Conservation (phyloP, 1,140 invertebrate genomes). For the Frieseomelitta varia region DNA sequence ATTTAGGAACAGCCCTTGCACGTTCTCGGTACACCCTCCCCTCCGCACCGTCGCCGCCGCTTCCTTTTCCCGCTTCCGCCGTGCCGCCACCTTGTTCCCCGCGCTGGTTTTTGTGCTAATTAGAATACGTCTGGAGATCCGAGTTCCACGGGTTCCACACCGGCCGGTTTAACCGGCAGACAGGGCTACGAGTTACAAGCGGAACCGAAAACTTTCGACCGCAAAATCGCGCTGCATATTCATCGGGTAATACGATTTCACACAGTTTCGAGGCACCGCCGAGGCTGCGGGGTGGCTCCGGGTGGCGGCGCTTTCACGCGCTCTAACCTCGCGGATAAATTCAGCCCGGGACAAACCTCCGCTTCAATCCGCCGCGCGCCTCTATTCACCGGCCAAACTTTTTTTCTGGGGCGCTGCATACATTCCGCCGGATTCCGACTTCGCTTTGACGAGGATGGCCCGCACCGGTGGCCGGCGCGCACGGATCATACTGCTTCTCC, state of each 20-base stretch:
- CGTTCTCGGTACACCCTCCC: background rate
- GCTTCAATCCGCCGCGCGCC: background rate
- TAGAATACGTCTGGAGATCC: constrained; percentile 63
- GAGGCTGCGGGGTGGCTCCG: constrained; percentile 37
- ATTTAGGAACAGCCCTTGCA: constrained; percentile 43
- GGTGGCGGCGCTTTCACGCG: background rate
- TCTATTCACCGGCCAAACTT: constrained; percentile 38
- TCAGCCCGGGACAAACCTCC: constrained; percentile 41
- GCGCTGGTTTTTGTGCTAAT: constrained; percentile 63
- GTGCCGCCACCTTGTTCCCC: background rate
- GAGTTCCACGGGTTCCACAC: background rate
- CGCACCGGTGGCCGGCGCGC: background rate
- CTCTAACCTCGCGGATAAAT: constrained; percentile 63
- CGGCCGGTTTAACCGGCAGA: background rate
- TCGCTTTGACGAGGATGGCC: constrained; percentile 25
- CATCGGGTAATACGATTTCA: constrained; percentile 70
- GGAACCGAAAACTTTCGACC: constrained; percentile 65
- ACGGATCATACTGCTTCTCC: constrained; percentile 10
- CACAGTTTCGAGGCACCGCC: constrained; percentile 53
- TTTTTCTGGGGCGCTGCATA: constrained; percentile 51
- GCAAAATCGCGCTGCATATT: constrained; percentile 74
- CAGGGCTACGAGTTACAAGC: constrained; percentile 53
- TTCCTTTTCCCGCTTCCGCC: background rate
- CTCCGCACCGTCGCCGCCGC: background rate
- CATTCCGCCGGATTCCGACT: constrained; percentile 51